phyloP scores from a whole-genome alignment of 2,797 vertebrate genomes.

The Sebastes aleutianus region DNA sequence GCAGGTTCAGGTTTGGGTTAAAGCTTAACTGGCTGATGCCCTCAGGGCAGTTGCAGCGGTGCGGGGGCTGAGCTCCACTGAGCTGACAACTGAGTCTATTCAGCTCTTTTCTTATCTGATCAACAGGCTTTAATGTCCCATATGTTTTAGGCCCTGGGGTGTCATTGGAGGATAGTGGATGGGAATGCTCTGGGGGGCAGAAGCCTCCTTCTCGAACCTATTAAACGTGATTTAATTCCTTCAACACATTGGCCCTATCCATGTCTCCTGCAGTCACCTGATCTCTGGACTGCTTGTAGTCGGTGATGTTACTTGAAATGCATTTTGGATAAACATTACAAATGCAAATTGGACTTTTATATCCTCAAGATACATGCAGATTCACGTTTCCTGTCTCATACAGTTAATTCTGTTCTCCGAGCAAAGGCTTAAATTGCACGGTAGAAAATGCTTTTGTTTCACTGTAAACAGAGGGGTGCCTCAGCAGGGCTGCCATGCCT shows the following conservation, averaged over 20 bases:
- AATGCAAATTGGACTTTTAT: not conserved
- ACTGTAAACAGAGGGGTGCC: not conserved
- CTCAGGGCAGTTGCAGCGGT: not conserved
- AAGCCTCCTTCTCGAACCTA: not conserved
- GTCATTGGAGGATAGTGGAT: not conserved
- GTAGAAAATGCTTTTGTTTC: not conserved
- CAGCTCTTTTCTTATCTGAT: not conserved
- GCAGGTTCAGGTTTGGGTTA: not conserved
- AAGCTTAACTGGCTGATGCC: not conserved
- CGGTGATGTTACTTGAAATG: not conserved
- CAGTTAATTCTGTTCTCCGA: not conserved
- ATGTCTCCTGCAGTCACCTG: not conserved
- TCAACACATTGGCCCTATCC: not conserved
- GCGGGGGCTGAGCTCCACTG: not conserved
- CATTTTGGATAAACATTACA: not conserved
- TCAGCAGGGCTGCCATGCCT: not conserved
- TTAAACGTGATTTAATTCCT: not conserved
- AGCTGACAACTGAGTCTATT: slow-evolving; percentile 7
- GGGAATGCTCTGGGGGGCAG: not conserved
- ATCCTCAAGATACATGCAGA: not conserved
- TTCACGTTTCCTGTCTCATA: not conserved
- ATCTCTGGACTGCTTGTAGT: not conserved
- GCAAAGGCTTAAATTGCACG: not conserved
- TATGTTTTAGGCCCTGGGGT: not conserved
- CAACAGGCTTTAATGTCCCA: not conserved